Base-by-base conservation (phyloP, 2,797 vertebrate species). In the Agapornis canus region DNA sequence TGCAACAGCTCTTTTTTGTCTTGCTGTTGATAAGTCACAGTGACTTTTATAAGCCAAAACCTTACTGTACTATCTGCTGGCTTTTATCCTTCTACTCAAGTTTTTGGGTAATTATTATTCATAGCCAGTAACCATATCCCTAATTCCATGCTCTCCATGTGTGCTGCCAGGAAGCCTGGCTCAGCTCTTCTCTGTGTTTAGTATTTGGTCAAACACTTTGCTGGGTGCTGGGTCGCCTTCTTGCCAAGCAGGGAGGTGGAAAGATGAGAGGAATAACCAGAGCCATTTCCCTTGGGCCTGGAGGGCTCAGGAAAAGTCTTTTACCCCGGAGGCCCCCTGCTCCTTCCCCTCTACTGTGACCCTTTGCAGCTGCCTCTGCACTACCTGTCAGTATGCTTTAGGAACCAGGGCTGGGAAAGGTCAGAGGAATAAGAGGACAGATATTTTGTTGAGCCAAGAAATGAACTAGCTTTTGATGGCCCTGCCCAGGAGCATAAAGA, bases 281-380 rank as follows among this genome's bases (percentile, higher is more conserved):
- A 68, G 19, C 5, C 4, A 66, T 85, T 89, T 61, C 82, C 65
- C 48, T 15, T 3, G 14, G 32, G n/a, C 23, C 54, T 13, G 59
- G 32, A 56, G 90, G 21, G 11, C 59, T 76, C 63, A 35, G 92
- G 57, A 42, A 68, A 86, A 86, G 12, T 3, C 15, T 37, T 69
- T 49, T 61, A 16, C 35, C 35, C 54, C 0, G 0, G 13, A 23
- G 65, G 6, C 32, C 77, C 56, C 64, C 39, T 59, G 72, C 68
- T 89, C 66, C 85, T 81, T 88, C 60, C 80, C 64, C 75, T 66
- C 42, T 42, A 48, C 48, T 35, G 86, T 89, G 84, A 59, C 57
- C 92, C 70, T 35, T 69, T 6, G 32, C 91, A 64, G 94, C 94
- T 86, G 80, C 64, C 6, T 4, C 65, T 51, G 72, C 43, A 56